Conservation (phyloP, 1,140 invertebrate genomes). For the Heterodera carotae region DNA sequence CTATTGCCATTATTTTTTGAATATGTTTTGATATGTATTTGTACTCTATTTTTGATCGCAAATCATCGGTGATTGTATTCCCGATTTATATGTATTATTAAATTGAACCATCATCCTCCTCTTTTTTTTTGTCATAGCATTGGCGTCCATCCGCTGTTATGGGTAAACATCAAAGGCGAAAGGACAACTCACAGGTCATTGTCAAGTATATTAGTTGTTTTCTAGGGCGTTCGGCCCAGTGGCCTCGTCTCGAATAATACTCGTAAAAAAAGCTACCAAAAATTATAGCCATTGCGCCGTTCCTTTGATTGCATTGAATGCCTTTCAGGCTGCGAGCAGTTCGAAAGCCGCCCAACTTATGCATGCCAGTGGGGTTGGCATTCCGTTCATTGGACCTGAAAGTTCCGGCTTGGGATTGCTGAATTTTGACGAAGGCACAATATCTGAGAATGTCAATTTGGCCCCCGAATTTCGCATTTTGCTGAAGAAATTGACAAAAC, state of each 20-base stretch:
- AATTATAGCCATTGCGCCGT: not conserved
- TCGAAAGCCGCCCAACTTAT: conserved; percentile 12
- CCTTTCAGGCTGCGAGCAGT: not conserved
- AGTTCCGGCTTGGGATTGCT: conserved; percentile 1
- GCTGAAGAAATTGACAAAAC: conserved; percentile 47
- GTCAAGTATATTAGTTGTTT: no score
- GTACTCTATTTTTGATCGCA: no score
- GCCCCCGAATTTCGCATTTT: conserved; percentile 46
- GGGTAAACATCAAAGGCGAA: conserved; percentile 5
- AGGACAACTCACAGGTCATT: not conserved
- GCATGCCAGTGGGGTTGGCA: conserved; percentile 31
- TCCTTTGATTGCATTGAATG: not conserved
- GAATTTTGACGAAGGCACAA: not conserved
- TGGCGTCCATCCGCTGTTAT: not conserved
- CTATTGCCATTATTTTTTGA: no score
- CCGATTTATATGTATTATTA: no score
- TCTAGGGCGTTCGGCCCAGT: no score
- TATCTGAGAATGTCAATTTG: conserved; percentile 19
- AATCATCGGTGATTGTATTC: no score
- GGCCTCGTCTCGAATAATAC: no score
- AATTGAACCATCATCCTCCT: no score
- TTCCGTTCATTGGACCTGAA: conserved; percentile 36
- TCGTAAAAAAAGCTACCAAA: not conserved
- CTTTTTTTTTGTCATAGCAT: no score
- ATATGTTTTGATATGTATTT: no score